Conservation (phyloP, 2,888 invertebrate genomes). For the Lucinisca nassula region DNA sequence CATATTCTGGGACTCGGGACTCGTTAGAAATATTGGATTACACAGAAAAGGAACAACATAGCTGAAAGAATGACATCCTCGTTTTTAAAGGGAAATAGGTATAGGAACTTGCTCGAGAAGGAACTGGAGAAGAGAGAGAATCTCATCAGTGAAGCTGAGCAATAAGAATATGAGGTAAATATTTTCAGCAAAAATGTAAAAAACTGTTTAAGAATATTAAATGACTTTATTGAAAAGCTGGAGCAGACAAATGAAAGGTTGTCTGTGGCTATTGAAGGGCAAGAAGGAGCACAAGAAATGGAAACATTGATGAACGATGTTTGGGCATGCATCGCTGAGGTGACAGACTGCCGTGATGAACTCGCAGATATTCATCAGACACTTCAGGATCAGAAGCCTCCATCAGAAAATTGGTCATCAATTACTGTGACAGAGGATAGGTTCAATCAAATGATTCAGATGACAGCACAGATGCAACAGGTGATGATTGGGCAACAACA, state of each 20-base stretch:
- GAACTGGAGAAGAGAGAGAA: background rate
- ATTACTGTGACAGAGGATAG: background rate
- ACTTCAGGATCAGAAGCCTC: background rate
- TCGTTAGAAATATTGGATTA: no score
- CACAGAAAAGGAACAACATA: no score
- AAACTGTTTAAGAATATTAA: background rate
- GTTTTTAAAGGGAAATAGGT: no score
- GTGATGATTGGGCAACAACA: conserved; percentile 1
- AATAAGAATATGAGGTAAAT: background rate
- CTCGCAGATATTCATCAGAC: background rate
- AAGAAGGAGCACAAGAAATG: background rate
- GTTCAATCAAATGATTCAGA: background rate
- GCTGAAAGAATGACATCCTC: no score
- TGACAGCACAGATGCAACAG: background rate
- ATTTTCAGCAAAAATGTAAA: background rate
- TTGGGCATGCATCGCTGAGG: background rate
- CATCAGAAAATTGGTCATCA: background rate
- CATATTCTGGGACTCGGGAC: no score
- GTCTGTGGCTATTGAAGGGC: background rate
- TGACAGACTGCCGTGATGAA: no score
- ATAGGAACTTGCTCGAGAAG: background rate
- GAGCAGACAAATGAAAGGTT: background rate
- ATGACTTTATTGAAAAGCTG: background rate
- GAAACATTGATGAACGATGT: background rate
- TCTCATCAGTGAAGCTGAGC: background rate